Evolutionary conservation across 2,113 vertebrate species (phyloP), one percentile per base, ranked within the genome.

Genomic region (Numida meleagris): DNA sequence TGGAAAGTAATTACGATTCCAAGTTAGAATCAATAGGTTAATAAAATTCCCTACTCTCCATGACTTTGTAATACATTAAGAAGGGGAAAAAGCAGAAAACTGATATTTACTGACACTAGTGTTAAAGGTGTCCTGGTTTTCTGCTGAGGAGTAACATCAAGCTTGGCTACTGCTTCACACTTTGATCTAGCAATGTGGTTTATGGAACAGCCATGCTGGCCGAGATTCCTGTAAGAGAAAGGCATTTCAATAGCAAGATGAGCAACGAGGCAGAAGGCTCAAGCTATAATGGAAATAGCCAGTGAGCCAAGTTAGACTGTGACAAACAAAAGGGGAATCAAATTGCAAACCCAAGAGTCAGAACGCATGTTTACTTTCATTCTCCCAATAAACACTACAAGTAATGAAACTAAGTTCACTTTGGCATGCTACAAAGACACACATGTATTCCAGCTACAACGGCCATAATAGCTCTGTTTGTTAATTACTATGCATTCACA

Each of bases 1-100:
- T 90, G 65, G 43, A 89, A 94, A 95, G 77, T 82, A 94, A 92
- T 95, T 90, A 93, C 1, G 14, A n/a, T 78, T 93, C 77, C 86
- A 62, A 88, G 81, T 89, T 57, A 88, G 74, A 92, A 95, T 90
- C 94, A 90, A 96, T 78, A 94, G 80, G 94, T 95, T 95, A 92
- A 92, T 92, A 90, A 82, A 88, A 92, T 81, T 74, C 75, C 76
- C 33, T 81, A 63, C 71, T 90, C 62, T 24, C 0, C 14, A 46
- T 27, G 51, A 40, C 76, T 36, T 14, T 82, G 58, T 40, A 90
- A 79, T 48, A 82, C 36, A 66, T 29, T 74, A 83, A 83, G 34
- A 42, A 4, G 5, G 21, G 4, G 6, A 19, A 86, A 67, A 5
- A 0, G 3, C 17, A 80, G 34, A 80, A 91, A 88, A 90, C n/a